A percentile compares a stretch with the other conserved stretches of the same genome.
Evolutionary conservation across 2,797 vertebrate genomes (phyloP).

Genomic region (Lutra lutra): DNA sequence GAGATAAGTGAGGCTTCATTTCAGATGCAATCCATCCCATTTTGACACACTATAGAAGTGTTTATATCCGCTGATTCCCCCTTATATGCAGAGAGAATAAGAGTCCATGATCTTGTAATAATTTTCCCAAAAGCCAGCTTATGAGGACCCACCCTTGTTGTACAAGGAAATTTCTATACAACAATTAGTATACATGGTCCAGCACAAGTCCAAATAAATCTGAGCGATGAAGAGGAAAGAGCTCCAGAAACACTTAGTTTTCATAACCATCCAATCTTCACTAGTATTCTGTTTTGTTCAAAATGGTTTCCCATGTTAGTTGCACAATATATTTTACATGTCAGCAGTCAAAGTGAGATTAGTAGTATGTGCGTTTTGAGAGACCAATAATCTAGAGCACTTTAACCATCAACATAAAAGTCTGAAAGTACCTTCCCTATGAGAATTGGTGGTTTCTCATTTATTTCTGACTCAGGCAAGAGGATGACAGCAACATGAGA

Average conservation of each 20-base stretch:
- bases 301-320: not conserved
- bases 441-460: not conserved
- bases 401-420: constrained; percentile 38
- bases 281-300: not conserved
- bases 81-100: not conserved
- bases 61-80: not conserved
- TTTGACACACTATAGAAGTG: not conserved
- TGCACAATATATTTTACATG: not conserved
- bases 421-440: not conserved
- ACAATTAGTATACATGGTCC: not conserved
- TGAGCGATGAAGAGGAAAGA: not conserved
- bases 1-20: not conserved
- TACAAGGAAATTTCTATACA: constrained; percentile 19
- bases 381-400: not conserved
- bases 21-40: not conserved
- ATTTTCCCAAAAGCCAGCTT: not conserved
- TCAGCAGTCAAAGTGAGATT: not conserved
- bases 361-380: not conserved
- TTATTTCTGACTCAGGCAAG: constrained; percentile 2
- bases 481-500: not conserved
- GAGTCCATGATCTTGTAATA: not conserved
- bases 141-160: not conserved
- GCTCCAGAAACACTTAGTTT: not conserved
- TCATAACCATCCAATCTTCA: not conserved
- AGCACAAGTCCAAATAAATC: not conserved